Base-by-base conservation (phyloP, 2,797 vertebrate species). In the Oreonectes daqikongensis region DNA sequence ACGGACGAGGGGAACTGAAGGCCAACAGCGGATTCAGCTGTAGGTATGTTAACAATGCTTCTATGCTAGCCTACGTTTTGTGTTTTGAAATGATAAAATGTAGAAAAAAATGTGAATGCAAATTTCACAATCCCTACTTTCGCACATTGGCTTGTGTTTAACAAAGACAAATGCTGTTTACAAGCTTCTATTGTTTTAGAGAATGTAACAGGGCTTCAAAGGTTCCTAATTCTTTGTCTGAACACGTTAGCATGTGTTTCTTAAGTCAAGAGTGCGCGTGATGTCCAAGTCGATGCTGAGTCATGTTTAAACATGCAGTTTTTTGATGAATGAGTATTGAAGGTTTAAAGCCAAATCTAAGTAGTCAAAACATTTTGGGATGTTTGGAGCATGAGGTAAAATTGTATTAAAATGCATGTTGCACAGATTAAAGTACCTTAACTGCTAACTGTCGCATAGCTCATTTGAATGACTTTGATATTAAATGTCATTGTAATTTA, bases 1-100 rank as follows among this genome's bases (percentile, higher is more conserved):
- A 84, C 82, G 82, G 79, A 83, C 74, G 80, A 74, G 78, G 84
- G 73, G 84, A 84, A 87, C 64, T 26, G 78, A 26, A 84, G 84
- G 76, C 84, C 63, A 79, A 65, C 50, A 73, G 65, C 75, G 85
- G 75, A 82, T 82, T 76, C 83, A 84, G 79, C 78, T 82, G 75
- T 83, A 88, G 88, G 92, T 92, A 90, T 79, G 90, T 87, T 46
- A 84, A 80, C 80, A 87, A 82, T 50, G 17, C 18, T 78, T n/a
- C n/a, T n/a, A 78, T 61, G 57, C 46, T 71, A 38, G 42, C 75
- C 24, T 71, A 18, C 32, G 28, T 52, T 40, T 14, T 77, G 26
- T 81, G 63, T 55, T 72, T 75, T 53, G 53, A 30, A n/a, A 42
- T n/a, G 46, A 68, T 55, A 67, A 81, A 38, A 69, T 35, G 8